phyloP scores from a whole-genome alignment of 2,888 invertebrate species.

The Luperina testacea region DNA sequence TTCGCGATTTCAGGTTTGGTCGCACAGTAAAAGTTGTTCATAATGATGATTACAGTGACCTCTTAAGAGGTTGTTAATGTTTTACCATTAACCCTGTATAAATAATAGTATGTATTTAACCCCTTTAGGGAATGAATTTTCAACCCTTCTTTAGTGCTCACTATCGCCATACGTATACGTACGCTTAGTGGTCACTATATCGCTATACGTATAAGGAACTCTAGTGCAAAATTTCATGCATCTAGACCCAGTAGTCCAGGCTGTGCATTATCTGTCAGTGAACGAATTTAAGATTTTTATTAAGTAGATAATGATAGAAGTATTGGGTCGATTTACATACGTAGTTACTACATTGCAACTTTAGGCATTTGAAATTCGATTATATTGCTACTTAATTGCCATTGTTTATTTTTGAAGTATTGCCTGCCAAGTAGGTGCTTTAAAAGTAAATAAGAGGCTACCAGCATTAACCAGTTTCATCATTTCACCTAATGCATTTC shows the following conservation, averaged over 20 bases:
- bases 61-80: no score
- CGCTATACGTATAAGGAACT: background rate
- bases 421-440: background rate
- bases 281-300: background rate
- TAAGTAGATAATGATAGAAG: background rate
- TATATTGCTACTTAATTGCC: background rate
- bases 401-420: slow-evolving; percentile 20
- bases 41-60: no score
- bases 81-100: no score
- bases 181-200: background rate
- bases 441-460: background rate
- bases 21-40: no score
- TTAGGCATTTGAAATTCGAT: background rate
- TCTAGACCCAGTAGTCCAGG: background rate
- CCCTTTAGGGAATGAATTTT: background rate
- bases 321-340: background rate
- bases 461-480: background rate
- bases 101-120: background rate
- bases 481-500: no score
- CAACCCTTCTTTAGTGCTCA: background rate
- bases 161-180: background rate
- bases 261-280: background rate
- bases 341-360: background rate
- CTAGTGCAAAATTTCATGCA: background rate
- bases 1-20: no score